A percentile compares a stretch with the other conserved stretches of the same genome.
phyloP scores from a whole-genome alignment of 2,888 invertebrate genomes.

The Machimus atricapillus region DNA sequence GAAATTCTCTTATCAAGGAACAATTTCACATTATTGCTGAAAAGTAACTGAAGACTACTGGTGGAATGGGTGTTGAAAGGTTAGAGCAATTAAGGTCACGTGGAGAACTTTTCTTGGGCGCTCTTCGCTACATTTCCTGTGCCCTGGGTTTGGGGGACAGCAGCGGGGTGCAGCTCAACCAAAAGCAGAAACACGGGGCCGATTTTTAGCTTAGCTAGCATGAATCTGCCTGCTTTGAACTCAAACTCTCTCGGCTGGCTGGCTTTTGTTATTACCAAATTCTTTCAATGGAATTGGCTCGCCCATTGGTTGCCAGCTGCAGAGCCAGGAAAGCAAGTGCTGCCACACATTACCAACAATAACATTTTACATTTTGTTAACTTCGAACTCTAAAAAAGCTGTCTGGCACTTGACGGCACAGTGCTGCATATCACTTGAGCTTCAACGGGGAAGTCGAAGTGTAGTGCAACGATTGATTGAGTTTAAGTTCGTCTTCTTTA shows the following conservation, averaged over 20 bases:
- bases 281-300: neutral
- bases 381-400: neutral
- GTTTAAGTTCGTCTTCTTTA: neutral
- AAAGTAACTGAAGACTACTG: neutral
- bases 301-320: neutral
- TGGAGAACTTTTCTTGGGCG: neutral
- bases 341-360: neutral
- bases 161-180: neutral
- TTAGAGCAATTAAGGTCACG: conserved; percentile 18
- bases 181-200: neutral
- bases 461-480: neutral
- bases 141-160: neutral
- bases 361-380: neutral
- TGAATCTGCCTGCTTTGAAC: neutral
- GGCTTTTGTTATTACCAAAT: neutral
- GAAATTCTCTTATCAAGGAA: neutral
- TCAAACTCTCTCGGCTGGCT: neutral
- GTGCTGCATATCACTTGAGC: neutral
- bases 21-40: neutral
- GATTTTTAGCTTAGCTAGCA: neutral
- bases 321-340: neutral
- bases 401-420: neutral
- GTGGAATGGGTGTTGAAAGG: neutral
- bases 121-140: neutral
- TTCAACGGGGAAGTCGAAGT: neutral